These are phyloP conservation scores for Bursaphelenchus okinawaensis DNA, from an alignment of 2,888 invertebrate genomes.

Conservation along the genomic window DNA sequence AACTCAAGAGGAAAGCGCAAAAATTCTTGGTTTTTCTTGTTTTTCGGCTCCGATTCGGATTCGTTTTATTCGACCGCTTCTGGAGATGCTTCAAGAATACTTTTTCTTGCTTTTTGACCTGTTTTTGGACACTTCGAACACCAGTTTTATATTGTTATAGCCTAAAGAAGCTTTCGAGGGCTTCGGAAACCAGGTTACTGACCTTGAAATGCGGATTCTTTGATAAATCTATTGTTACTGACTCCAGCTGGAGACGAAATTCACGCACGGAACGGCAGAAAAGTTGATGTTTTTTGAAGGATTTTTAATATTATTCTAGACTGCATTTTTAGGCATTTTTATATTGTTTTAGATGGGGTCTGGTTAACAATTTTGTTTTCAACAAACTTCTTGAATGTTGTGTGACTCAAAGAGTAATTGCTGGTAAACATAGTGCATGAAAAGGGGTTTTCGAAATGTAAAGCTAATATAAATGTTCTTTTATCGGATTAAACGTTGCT, in stretches of 20 bases:
- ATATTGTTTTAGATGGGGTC: not conserved
- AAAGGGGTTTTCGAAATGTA: not conserved
- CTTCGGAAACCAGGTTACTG: not conserved
- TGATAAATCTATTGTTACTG: not conserved
- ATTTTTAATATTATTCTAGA: no score
- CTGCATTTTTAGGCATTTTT: not conserved
- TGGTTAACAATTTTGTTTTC: not conserved
- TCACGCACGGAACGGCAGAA: not conserved
- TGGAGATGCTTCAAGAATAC: no score
- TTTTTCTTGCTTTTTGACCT: no score
- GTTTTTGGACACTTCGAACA: no score
- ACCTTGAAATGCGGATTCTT: not conserved
- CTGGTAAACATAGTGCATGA: not conserved
- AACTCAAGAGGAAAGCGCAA: not conserved
- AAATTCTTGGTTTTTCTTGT: conserved; percentile 1
- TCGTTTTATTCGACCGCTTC: not conserved
- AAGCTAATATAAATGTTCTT: not conserved
- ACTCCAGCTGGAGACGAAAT: not conserved
- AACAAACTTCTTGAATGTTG: not conserved
- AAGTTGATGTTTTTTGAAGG: no score
- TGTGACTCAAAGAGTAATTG: not conserved
- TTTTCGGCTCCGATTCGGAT: not conserved
- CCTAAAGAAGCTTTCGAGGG: no score
- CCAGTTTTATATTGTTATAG: no score
- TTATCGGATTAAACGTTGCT: not conserved